Percentiles rank a stretch among this genome's conserved stretches.
These are phyloP conservation scores for Musca vetustissima DNA, from an alignment of 1,140 invertebrate genomes.

Conservation along the genomic window DNA sequence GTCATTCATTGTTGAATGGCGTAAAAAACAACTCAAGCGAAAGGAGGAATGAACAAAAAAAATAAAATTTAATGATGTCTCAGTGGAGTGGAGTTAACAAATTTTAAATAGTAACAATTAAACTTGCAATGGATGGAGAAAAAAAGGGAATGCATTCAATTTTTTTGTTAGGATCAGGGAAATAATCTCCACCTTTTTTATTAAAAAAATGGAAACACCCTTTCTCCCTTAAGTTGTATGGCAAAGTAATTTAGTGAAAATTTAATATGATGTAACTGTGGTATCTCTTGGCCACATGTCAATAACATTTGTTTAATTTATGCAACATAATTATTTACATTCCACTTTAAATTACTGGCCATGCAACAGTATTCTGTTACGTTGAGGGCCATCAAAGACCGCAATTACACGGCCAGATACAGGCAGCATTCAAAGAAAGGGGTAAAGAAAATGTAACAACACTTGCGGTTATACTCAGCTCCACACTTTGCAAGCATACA, in stretches of 20 bases:
- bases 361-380: neutral
- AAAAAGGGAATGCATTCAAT: neutral
- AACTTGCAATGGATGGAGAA: slow-evolving; percentile 5
- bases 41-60: too few species aligned
- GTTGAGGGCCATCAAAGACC: neutral
- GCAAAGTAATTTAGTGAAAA: neutral
- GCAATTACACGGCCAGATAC: neutral
- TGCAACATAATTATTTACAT: slow-evolving; percentile 30
- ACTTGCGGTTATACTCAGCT: slow-evolving; percentile 12
- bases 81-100: slow-evolving; percentile 1
- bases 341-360: slow-evolving; percentile 25
- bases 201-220: too few species aligned
- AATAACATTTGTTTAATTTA: slow-evolving; percentile 30
- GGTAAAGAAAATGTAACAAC: slow-evolving; percentile 5
- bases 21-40: neutral
- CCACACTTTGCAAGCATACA: neutral
- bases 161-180: neutral
- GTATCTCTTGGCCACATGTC: neutral
- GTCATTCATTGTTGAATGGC: slow-evolving; percentile 15
- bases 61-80: slow-evolving; percentile 17
- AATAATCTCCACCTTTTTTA: neutral
- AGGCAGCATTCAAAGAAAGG: neutral
- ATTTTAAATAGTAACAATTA: neutral
- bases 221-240: neutral
- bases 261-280: slow-evolving; percentile 4